These are phyloP conservation scores for Sarcophaga caerulescens DNA, from an alignment of 2,888 invertebrate species.

Conservation along the genomic window DNA sequence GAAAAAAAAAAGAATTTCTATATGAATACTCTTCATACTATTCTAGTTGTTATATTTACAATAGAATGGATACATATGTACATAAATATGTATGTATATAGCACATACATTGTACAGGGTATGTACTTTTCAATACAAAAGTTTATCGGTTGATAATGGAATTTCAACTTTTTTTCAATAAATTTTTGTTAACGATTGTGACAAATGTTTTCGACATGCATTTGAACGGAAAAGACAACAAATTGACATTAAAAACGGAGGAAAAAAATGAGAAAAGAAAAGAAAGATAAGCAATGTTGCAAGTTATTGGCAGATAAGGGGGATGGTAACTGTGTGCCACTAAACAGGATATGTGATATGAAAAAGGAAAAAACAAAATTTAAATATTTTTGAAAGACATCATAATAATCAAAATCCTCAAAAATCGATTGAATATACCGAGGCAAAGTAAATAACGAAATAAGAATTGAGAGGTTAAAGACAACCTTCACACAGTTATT, in stretches of 20 bases:
- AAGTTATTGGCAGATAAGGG: too few relatives aligned
- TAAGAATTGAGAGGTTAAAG: too few relatives aligned
- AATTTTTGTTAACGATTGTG: constrained; percentile 7
- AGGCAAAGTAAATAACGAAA: too few relatives aligned
- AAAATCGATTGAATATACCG: too few relatives aligned
- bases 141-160: constrained; percentile 30
- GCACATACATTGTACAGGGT: not conserved
- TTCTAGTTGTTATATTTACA: not conserved
- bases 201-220: constrained; percentile 45
- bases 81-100: not conserved
- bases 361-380: too few relatives aligned
- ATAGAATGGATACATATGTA: not conserved
- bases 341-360: too few relatives aligned
- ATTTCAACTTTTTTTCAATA: constrained; percentile 20
- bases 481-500: too few relatives aligned
- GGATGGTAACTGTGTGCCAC: too few relatives aligned
- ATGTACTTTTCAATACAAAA: not conserved
- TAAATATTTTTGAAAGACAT: too few relatives aligned
- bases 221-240: constrained; percentile 12
- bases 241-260: not conserved
- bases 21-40: not conserved
- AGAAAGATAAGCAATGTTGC: not conserved
- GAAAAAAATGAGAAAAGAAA: not conserved
- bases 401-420: too few relatives aligned
- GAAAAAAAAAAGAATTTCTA: not conserved